These are phyloP conservation scores for Plectropomus leopardus DNA, from an alignment of 2,113 vertebrate genomes.

Conservation along the genomic window DNA sequence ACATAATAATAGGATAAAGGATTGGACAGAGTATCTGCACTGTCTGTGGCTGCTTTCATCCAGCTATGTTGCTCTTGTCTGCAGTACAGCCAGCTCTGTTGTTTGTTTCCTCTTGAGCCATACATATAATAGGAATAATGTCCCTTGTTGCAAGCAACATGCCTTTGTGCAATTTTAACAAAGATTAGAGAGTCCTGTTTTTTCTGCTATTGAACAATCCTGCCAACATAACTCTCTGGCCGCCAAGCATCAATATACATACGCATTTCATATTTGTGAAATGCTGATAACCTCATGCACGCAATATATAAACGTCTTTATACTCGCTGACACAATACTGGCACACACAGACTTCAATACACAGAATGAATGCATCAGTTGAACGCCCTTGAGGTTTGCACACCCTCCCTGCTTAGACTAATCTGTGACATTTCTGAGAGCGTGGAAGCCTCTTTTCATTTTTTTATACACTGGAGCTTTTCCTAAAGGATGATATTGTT, in stretches of 20 bases:
- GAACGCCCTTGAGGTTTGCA: constrained; percentile 37
- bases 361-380: constrained; percentile 7
- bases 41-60: constrained; percentile 18
- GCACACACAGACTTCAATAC: neutral
- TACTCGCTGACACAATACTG: neutral
- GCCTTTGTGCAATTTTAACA: constrained; percentile 7
- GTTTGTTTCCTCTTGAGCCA: constrained; percentile 26
- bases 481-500: constrained; percentile 9
- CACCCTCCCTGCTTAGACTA: constrained; percentile 12
- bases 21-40: constrained; percentile 31
- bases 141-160: constrained; percentile 31
- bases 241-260: neutral
- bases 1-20: constrained; percentile 15
- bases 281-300: neutral
- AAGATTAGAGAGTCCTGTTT: neutral
- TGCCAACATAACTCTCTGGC: constrained; percentile 2
- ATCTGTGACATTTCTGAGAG: constrained; percentile 45
- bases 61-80: constrained; percentile 31
- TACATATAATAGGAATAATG: constrained; percentile 6
- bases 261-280: neutral
- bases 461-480: neutral
- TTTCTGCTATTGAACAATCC: constrained; percentile 4
- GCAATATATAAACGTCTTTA: constrained; percentile 11
- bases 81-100: constrained; percentile 25
- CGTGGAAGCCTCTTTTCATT: constrained; percentile 25